Evolutionary conservation across 2,797 vertebrate genomes (phyloP).

Genomic region (Falco peregrinus): DNA sequence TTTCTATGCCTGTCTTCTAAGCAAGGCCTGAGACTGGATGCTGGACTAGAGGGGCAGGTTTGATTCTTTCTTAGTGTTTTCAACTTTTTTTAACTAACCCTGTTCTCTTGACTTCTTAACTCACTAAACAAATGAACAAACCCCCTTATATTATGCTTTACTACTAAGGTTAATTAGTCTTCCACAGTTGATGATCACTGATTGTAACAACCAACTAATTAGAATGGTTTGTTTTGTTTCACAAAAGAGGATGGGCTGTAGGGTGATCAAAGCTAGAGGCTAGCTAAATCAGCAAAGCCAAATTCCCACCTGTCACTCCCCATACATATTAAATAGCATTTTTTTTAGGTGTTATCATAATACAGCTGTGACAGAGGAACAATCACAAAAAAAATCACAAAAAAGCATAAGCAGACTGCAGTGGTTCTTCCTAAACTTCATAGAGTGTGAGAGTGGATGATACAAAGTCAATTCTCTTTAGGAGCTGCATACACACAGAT

Average conservation of each 20-base stretch:
- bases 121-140: not conserved
- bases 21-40: not conserved
- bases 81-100: not conserved
- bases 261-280: constrained; percentile 1
- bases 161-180: constrained; percentile 29
- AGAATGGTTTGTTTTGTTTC: not conserved
- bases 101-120: not conserved
- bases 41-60: not conserved
- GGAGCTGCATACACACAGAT: not conserved
- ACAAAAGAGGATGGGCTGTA: not conserved
- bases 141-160: not conserved
- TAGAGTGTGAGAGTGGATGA: not conserved
- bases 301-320: not conserved
- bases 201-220: constrained; percentile 24
- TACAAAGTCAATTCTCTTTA: not conserved
- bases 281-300: not conserved
- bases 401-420: not conserved
- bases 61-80: not conserved
- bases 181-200: not conserved
- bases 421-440: not conserved
- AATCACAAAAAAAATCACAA: not conserved
- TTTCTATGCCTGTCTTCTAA: not conserved
- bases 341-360: not conserved
- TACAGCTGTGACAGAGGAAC: not conserved
- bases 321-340: not conserved